Conservation (phyloP, 2,113 vertebrate genomes). For the Aramus guarauna region DNA sequence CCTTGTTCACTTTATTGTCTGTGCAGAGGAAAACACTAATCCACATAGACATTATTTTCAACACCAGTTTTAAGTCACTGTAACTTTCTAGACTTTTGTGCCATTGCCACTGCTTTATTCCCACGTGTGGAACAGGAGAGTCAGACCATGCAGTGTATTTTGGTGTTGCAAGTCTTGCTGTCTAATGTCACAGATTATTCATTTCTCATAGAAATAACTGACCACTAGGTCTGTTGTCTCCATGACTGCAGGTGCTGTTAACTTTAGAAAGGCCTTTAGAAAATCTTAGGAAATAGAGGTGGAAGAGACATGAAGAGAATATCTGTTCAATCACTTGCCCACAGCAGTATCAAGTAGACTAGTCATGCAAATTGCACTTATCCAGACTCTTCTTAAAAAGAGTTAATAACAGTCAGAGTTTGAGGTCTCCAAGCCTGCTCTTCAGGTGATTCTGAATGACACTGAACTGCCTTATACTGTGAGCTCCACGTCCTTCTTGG, state of each 20-base stretch:
- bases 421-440: not conserved
- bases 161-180: not conserved
- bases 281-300: not conserved
- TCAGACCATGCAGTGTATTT: not conserved
- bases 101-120: not conserved
- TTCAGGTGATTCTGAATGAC: not conserved
- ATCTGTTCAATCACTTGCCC: not conserved
- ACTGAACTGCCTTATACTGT: not conserved
- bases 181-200: not conserved
- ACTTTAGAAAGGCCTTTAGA: not conserved
- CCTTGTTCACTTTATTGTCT: not conserved
- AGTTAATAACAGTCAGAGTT: not conserved
- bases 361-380: not conserved
- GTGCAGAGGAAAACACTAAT: not conserved
- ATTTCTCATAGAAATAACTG: not conserved
- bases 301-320: not conserved
- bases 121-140: not conserved
- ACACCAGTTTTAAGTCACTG: not conserved
- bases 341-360: not conserved
- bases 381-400: not conserved
- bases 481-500: not conserved
- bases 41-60: not conserved
- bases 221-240: not conserved
- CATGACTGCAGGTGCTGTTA: not conserved
- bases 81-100: not conserved